Evolutionary conservation across 2,797 vertebrate species (phyloP).

Genomic region (Gorsachius magnificus): DNA sequence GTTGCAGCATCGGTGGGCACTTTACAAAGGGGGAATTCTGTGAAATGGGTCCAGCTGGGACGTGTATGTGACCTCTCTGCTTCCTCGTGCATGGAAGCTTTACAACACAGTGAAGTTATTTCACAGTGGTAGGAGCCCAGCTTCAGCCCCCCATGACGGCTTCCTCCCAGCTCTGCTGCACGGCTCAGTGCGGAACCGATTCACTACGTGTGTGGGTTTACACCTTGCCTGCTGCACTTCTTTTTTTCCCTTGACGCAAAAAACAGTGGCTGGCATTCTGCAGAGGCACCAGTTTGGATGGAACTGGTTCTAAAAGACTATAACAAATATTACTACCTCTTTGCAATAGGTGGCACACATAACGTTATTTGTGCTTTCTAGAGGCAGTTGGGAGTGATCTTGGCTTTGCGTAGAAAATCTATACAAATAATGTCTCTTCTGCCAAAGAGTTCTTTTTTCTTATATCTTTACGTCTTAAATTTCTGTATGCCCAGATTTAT

Average conservation of each 20-base stretch:
- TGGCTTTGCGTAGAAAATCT: not conserved
- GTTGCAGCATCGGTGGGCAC: not conserved
- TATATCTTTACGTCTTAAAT: not conserved
- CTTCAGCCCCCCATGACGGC: fast-evolving
- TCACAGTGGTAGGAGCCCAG: not conserved
- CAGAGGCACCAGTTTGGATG: not conserved
- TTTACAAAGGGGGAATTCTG: slow-evolving; percentile 6
- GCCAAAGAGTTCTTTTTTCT: not conserved
- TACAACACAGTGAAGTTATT: not conserved
- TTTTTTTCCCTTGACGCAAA: not conserved
- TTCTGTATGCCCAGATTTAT: not conserved
- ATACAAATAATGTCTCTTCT: not conserved
- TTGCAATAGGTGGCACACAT: not conserved
- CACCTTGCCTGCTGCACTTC: not conserved
- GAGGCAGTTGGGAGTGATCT: not conserved
- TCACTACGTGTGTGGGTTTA: fast-evolving
- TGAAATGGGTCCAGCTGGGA: not conserved
- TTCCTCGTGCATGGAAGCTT: not conserved
- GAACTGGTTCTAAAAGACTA: not conserved
- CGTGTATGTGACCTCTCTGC: not conserved
- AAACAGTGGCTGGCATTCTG: not conserved
- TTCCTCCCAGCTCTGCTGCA: not conserved
- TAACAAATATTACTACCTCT: not conserved
- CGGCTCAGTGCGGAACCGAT: not conserved
- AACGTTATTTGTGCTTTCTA: not conserved